Percentiles rank a stretch among this genome's conserved stretches.
phyloP scores from a whole-genome alignment of 2,797 vertebrate species.

The Bucorvus abyssinicus region DNA sequence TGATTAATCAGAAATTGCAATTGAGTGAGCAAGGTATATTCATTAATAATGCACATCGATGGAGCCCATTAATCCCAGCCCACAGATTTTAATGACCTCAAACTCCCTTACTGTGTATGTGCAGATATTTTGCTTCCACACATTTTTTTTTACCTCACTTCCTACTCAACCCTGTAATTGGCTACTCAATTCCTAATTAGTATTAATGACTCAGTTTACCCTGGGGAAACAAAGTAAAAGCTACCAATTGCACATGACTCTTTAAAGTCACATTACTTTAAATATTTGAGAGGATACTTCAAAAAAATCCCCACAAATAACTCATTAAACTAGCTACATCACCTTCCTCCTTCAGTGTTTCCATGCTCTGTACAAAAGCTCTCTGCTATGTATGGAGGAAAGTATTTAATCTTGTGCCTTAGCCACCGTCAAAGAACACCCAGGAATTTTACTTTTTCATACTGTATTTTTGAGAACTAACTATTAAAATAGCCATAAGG shows the following conservation, averaged over 20 bases:
- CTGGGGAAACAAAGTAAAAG: constrained; percentile 1
- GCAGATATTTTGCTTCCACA: not conserved
- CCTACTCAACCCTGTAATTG: constrained; percentile 22
- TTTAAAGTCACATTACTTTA: constrained; percentile 24
- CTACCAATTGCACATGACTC: not conserved
- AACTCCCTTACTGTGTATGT: not conserved
- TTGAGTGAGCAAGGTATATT: not conserved
- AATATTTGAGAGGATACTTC: constrained; percentile 13
- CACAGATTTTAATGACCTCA: constrained; percentile 16
- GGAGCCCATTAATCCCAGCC: not conserved
- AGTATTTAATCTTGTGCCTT: not conserved
- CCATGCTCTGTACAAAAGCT: not conserved
- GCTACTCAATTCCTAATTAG: constrained; percentile 35
- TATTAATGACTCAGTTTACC: constrained; percentile 49
- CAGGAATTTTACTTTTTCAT: not conserved
- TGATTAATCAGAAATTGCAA: constrained; percentile 18
- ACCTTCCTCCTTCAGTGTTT: not conserved
- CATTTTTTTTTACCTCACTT: not conserved
- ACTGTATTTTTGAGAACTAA: not conserved
- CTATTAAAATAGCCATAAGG: not conserved
- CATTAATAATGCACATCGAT: not conserved
- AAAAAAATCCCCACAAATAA: not conserved
- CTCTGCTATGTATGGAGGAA: not conserved
- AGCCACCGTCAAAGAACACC: not conserved
- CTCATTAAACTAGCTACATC: not conserved